Evolutionary conservation across 2,797 vertebrate species (phyloP), one percentile per base, ranked within the genome.

Genomic region (Sebastes cheni): DNA sequence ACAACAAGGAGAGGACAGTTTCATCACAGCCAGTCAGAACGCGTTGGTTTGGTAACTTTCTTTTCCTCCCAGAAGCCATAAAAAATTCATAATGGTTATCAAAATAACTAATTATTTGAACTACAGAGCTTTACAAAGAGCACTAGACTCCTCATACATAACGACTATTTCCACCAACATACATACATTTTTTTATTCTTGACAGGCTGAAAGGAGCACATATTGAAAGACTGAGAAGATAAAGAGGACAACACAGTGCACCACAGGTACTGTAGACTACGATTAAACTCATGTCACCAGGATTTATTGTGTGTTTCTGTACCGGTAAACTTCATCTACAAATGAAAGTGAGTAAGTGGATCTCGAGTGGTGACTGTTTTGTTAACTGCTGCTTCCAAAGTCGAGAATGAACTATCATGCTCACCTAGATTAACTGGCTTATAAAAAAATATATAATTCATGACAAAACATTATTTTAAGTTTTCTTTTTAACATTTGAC

Each of bases 1-100:
- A 83, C 83, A 90, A 77, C 83, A 75, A 77, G 64, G 65, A 82
- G 80, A 79, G 74, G 83, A 91, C 77, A 83, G 85, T 90, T 94
- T 91, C 80, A 92, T 88, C 88, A 92, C 74, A 87, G 70, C 62
- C 75, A 74, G 64, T 72, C 77, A 79, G 36, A 78, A 75, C 23
- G 69, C 77, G 72, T 81, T 58, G 82, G 60, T 86, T 81, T 89
- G 67, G 59, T 39, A 72, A 82, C 80, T 83, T 86, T 79, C 64
- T 75, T 85, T 81, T 82, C 81, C 73, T 79, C 85, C 60, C 56
- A 62, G 52, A 46, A 77, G 78, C 66, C 22, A 75, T 52, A 25
- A 59, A 78, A 55, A 55, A 61, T 66, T 87, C 56, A 84, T 52
- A 52, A 81, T 30, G 14, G 8, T 76, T 72, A 84, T 84, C 46